phyloP scores from a whole-genome alignment of 2,113 vertebrate species.

The Cardinalis cardinalis region DNA sequence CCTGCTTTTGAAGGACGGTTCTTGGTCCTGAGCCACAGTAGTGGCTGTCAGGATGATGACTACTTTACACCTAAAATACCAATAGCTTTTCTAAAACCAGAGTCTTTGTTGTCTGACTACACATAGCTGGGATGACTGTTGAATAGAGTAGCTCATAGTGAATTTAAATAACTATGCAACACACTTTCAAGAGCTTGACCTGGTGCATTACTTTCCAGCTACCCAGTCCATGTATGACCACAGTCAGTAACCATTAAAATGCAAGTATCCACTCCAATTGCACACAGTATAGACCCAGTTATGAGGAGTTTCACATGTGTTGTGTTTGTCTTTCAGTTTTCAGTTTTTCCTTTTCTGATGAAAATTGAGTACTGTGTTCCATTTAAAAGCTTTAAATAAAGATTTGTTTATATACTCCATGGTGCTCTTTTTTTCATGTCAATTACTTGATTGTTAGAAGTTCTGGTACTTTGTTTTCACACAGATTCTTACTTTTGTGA shows the following conservation, averaged over 20 bases:
- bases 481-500: neutral
- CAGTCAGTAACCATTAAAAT: neutral
- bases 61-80: neutral
- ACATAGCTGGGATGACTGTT: accelerated
- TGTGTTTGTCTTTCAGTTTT: neutral
- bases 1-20: neutral
- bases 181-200: neutral
- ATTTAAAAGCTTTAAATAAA: conserved; percentile 54
- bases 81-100: neutral
- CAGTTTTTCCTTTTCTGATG: neutral
- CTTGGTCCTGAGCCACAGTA: neutral
- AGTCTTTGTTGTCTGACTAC: neutral
- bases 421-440: neutral
- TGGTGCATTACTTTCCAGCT: too few species aligned
- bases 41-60: accelerated
- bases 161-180: neutral
- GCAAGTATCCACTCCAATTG: neutral
- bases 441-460: neutral
- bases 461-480: neutral
- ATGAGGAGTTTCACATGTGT: neutral
- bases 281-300: neutral
- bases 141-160: neutral
- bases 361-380: neutral
- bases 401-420: neutral
- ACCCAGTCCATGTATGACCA: accelerated